Percentiles rank a stretch among this genome's conserved stretches.
Conservation (phyloP, 2,797 vertebrate species). For the Hydrocynus forskahlii region DNA sequence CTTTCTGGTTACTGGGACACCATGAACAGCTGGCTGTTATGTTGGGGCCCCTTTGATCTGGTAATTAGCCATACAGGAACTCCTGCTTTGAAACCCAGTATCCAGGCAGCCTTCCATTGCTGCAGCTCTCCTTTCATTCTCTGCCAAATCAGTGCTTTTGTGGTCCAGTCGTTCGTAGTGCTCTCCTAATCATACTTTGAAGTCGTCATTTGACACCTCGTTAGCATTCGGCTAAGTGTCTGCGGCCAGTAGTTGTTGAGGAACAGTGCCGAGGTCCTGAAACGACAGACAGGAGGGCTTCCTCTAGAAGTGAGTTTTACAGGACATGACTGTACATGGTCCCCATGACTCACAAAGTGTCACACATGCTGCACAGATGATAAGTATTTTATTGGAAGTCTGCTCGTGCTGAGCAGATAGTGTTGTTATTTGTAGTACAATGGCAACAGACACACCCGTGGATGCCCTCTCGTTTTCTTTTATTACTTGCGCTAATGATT, state of each 20-base stretch:
- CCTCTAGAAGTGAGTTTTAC: constrained; percentile 15
- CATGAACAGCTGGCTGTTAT: constrained; percentile 44
- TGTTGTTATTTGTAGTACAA: not conserved
- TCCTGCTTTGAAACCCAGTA: constrained; percentile 37
- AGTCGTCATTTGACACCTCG: constrained; percentile 66
- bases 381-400: constrained; percentile 21
- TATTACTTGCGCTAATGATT: not conserved
- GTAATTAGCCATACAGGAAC: constrained; percentile 60
- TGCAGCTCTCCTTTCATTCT: constrained; percentile 58
- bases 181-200: constrained; percentile 58
- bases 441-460: not conserved
- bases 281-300: constrained; percentile 13
- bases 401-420: constrained; percentile 16
- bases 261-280: constrained; percentile 38
- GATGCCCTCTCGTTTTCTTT: not conserved
- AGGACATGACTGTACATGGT: constrained; percentile 2
- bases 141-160: constrained; percentile 51
- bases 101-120: constrained; percentile 25
- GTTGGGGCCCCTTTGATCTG: constrained; percentile 46
- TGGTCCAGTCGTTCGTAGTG: constrained; percentile 58
- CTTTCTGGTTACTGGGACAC: constrained; percentile 39
- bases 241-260: constrained; percentile 34
- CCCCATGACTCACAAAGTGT: constrained; percentile 10
- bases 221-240: constrained; percentile 64
- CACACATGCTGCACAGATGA: constrained; percentile 32